Evolutionary conservation across 2,113 vertebrate genomes (phyloP).

Genomic region (Hippocampus comes): DNA sequence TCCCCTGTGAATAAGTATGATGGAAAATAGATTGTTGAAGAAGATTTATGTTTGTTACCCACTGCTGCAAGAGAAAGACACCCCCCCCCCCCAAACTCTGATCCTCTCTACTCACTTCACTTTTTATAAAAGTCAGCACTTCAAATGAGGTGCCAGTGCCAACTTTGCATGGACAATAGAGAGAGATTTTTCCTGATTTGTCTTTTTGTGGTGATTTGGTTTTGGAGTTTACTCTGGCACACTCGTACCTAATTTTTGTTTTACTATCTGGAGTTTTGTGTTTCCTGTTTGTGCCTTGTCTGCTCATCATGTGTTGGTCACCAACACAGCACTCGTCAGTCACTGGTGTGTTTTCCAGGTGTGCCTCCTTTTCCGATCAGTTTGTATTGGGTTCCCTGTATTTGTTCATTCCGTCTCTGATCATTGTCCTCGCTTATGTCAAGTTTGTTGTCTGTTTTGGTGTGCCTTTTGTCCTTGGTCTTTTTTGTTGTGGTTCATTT

Average conservation of each 20-base stretch:
- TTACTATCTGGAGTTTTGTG: background rate
- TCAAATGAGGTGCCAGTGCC: conserved; percentile 43
- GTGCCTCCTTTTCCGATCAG: background rate
- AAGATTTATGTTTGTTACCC: conserved; percentile 80
- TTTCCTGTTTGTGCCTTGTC: background rate
- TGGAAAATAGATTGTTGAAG: conserved; percentile 80
- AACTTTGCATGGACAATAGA: conserved; percentile 33
- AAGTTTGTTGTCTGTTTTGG: too few species aligned
- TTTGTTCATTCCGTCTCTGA: background rate
- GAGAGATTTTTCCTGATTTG: background rate
- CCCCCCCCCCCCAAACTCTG: background rate
- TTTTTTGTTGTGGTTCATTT: too few species aligned
- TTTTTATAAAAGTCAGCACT: conserved; percentile 52
- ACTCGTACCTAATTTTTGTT: background rate
- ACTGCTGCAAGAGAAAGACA: conserved; percentile 57
- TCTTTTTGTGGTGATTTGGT: background rate
- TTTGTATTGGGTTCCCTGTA: background rate
- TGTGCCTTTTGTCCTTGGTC: too few species aligned
- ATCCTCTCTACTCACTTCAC: conserved; percentile 9
- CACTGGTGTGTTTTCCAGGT: background rate
- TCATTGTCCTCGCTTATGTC: too few species aligned
- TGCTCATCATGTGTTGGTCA: background rate
- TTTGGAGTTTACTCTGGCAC: background rate
- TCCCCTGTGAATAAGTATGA: conserved; percentile 81
- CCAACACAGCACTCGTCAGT: background rate